A percentile compares a stretch with the other conserved stretches of the same genome.
phyloP scores from a whole-genome alignment of 2,113 vertebrate genomes.

The Labrus mixtus region DNA sequence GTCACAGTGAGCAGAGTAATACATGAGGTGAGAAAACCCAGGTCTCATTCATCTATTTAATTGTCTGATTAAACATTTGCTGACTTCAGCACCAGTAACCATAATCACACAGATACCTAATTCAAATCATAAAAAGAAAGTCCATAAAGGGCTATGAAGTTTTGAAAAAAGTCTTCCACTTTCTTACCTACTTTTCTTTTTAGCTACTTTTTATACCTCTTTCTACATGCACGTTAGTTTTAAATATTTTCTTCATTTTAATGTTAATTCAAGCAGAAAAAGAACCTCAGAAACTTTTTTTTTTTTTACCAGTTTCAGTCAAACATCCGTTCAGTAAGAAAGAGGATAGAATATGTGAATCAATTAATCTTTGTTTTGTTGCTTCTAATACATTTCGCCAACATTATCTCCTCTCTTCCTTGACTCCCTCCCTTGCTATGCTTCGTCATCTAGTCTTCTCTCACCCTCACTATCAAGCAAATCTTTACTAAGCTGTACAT shows the following conservation, averaged over 20 bases:
- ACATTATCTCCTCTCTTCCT: background rate
- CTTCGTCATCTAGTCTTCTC: slow-evolving; percentile 5
- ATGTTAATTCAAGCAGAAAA: slow-evolving; percentile 31
- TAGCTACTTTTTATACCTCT: background rate
- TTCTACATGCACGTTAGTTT: slow-evolving; percentile 28
- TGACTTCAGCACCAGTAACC: slow-evolving; percentile 6
- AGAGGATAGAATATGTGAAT: slow-evolving; percentile 71
- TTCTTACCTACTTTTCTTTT: background rate
- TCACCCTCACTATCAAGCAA: slow-evolving; percentile 49
- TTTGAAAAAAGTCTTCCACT: slow-evolving; percentile 11
- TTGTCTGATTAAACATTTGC: slow-evolving; percentile 24
- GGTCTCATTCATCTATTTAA: slow-evolving; percentile 22
- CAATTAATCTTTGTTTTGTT: slow-evolving; percentile 62
- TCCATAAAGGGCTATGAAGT: slow-evolving; percentile 13
- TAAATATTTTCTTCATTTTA: slow-evolving; percentile 35
- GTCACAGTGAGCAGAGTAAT: background rate
- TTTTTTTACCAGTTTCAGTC: too few species aligned
- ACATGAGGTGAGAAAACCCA: background rate
- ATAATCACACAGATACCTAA: slow-evolving; percentile 7
- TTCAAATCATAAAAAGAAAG: slow-evolving; percentile 18
- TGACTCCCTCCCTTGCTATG: background rate
- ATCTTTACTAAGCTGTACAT: slow-evolving; percentile 76
- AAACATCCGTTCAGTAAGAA: slow-evolving; percentile 26
- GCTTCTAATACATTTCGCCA: slow-evolving; percentile 34
- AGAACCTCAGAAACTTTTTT: too few species aligned